phyloP scores from a whole-genome alignment of 2,797 vertebrate genomes.

The Lepus oiostolus region DNA sequence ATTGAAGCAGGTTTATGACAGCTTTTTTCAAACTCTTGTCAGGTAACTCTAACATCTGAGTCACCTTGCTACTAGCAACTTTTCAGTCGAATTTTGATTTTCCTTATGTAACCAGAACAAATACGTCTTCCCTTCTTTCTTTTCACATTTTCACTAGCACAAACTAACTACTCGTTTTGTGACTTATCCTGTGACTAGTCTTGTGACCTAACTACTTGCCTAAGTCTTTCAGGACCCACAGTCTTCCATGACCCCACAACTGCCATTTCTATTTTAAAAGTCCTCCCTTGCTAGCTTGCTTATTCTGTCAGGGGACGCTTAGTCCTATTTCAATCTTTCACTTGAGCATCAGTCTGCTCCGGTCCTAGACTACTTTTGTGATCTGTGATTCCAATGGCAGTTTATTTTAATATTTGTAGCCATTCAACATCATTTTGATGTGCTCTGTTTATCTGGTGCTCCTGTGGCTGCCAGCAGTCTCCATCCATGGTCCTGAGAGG shows the following conservation, averaged over 20 bases:
- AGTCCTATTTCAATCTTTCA: background rate
- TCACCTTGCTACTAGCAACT: background rate
- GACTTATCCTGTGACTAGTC: no score
- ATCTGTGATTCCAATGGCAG: background rate
- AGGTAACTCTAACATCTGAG: background rate
- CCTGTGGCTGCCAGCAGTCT: background rate
- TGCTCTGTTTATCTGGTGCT: background rate
- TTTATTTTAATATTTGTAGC: background rate
- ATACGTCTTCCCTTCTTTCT: no score
- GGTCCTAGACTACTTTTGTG: background rate
- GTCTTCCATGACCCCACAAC: no score
- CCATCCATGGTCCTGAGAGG: background rate
- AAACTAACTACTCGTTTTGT: no score
- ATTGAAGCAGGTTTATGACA: constrained; percentile 14
- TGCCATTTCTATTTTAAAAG: no score
- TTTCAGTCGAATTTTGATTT: background rate
- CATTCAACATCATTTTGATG: background rate
- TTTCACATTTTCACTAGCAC: no score
- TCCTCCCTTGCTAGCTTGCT: background rate
- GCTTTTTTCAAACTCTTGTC: background rate
- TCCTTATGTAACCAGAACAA: no score
- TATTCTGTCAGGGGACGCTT: background rate
- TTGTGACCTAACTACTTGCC: no score
- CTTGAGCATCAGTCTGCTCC: background rate
- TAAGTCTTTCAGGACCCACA: no score